Conservation (phyloP, 1,140 invertebrate genomes). For the Trachelipus rathkii region DNA sequence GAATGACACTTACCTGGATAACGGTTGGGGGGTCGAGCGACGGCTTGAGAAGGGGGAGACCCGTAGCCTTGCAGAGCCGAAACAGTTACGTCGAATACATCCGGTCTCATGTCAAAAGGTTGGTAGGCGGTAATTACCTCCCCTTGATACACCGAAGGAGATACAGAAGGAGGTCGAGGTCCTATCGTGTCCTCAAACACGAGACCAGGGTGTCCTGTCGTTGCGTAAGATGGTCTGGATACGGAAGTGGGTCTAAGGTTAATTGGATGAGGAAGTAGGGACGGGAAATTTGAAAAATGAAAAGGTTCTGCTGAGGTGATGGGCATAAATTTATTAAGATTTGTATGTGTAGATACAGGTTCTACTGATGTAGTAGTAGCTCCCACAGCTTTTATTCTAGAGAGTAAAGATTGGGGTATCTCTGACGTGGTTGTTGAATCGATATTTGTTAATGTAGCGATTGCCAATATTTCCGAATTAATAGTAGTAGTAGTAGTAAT, state of each 20-base stretch:
- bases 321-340: not conserved
- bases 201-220: not conserved
- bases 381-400: no score
- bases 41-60: not conserved
- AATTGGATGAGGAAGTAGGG: not conserved
- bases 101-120: conserved; percentile 6
- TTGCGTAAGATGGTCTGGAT: not conserved
- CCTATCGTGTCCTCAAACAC: not conserved
- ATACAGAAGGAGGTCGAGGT: not conserved
- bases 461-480: not conserved
- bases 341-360: not conserved
- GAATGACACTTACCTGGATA: conserved; percentile 12
- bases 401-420: no score
- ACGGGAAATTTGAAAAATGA: not conserved
- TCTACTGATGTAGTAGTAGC: not conserved
- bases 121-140: conserved; percentile 13
- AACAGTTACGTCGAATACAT: conserved; percentile 28
- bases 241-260: not conserved
- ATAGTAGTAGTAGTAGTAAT: not conserved
- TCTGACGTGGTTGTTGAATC: no score
- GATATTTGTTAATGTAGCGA: not conserved
- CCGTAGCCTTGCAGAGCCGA: conserved; percentile 26
- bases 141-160: not conserved
- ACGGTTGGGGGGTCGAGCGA: not conserved
- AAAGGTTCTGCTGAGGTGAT: not conserved